phyloP scores from a whole-genome alignment of 2,888 invertebrate genomes.

The Cistogaster globosa region DNA sequence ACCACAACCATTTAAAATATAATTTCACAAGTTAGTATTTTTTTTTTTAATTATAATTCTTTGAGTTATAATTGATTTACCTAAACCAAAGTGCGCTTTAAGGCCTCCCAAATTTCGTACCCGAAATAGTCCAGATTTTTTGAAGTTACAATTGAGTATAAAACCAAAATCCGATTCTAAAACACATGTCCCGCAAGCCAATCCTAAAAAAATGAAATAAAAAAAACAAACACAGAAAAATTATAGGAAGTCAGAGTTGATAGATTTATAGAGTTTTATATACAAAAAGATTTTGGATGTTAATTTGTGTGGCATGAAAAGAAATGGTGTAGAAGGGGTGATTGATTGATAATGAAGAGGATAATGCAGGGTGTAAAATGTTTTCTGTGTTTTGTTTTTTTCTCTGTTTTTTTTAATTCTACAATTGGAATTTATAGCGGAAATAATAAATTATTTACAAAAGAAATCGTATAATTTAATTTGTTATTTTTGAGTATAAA shows the following conservation, averaged over 20 bases:
- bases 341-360: background rate
- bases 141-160: slow-evolving; percentile 95
- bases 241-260: slow-evolving; percentile 59
- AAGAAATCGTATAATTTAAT: background rate
- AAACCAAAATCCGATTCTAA: slow-evolving; percentile 95
- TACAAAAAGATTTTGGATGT: slow-evolving; percentile 2
- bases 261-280: background rate
- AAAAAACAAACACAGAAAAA: slow-evolving; percentile 81
- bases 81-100: slow-evolving; percentile 94
- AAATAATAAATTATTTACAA: slow-evolving; percentile 14
- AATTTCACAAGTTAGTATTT: background rate
- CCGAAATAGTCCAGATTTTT: slow-evolving; percentile 94
- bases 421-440: background rate
- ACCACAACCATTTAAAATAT: background rate
- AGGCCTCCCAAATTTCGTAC: slow-evolving; percentile 95
- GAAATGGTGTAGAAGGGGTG: background rate
- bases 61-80: slow-evolving; percentile 84
- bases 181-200: slow-evolving; percentile 91
- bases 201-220: slow-evolving; percentile 83
- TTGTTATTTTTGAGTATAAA: too few relatives aligned
- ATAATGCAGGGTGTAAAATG: slow-evolving; percentile 17
- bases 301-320: background rate
- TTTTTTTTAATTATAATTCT: background rate
- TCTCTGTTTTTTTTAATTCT: slow-evolving; percentile 5
- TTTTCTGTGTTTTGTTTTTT: slow-evolving; percentile 64